phyloP scores from a whole-genome alignment of 2,888 invertebrate species.

The Hartigia nigra region DNA sequence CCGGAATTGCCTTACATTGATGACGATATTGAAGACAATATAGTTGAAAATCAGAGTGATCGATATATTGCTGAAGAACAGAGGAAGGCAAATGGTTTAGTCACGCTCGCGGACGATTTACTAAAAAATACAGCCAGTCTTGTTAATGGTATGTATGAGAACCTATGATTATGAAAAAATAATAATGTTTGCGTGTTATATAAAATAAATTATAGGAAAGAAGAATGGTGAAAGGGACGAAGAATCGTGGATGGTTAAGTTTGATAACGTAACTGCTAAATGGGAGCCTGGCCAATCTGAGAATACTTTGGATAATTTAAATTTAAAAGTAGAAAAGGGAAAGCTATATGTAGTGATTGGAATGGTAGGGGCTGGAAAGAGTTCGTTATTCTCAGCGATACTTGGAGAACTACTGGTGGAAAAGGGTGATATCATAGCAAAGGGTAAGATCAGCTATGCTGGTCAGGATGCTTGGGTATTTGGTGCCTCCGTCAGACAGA shows the following conservation, averaged over 20 bases:
- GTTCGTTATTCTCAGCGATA: conserved; percentile 75
- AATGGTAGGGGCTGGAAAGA: conserved; percentile 81
- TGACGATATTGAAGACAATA: conserved; percentile 48
- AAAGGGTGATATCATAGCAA: conserved; percentile 72
- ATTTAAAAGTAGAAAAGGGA: conserved; percentile 69
- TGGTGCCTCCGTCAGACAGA: conserved; percentile 81
- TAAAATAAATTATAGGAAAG: conserved; percentile 23
- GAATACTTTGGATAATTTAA: conserved; percentile 69
- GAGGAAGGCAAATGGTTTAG: conserved; percentile 59
- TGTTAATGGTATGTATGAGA: conserved; percentile 25
- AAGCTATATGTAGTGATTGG: conserved; percentile 79
- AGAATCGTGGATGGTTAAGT: conserved; percentile 41
- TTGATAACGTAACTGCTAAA: conserved; percentile 59
- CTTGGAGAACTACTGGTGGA: conserved; percentile 77
- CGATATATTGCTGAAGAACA: conserved; percentile 23
- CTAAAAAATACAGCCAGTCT: conserved; percentile 40
- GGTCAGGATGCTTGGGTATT: conserved; percentile 90
- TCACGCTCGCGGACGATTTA: conserved; percentile 51
- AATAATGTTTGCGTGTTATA: background rate
- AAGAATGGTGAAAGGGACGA: conserved; percentile 22
- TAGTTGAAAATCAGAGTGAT: conserved; percentile 48
- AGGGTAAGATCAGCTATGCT: conserved; percentile 78
- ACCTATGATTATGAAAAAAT: background rate
- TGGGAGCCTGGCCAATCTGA: conserved; percentile 69
- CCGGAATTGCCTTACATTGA: conserved; percentile 56